phyloP scores from a whole-genome alignment of 2,113 vertebrate species.

The Macrotis lagotis region DNA sequence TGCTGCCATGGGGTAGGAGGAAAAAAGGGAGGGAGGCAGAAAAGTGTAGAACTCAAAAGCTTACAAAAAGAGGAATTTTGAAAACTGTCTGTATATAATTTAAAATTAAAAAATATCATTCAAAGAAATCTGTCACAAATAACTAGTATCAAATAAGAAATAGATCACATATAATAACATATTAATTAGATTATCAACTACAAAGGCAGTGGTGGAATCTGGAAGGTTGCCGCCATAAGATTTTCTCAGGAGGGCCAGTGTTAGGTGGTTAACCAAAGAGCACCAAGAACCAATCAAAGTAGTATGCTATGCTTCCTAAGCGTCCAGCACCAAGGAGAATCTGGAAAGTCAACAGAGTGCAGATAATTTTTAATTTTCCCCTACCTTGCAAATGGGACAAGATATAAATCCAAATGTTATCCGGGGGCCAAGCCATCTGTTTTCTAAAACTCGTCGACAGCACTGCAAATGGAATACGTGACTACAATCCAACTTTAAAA shows the following conservation, averaged over 20 bases:
- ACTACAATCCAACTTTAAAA: constrained; percentile 95
- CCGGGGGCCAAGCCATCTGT: constrained; percentile 97
- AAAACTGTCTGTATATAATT: no score
- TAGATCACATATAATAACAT: background rate
- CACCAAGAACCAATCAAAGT: background rate
- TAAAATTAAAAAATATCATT: no score
- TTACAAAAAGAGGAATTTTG: no score
- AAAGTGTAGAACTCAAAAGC: no score
- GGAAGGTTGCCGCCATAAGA: background rate
- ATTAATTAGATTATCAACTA: background rate
- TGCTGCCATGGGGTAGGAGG: no score
- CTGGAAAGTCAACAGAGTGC: constrained; percentile 7
- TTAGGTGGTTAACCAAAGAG: background rate
- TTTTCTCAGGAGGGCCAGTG: background rate
- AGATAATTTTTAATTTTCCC: constrained; percentile 33
- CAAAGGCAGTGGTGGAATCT: constrained; percentile 15
- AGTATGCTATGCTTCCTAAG: background rate
- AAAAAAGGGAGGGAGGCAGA: no score
- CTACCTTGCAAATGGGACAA: constrained; percentile 99
- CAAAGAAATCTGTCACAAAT: background rate
- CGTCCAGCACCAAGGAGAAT: background rate
- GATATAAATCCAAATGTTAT: constrained; percentile 99
- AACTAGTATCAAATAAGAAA: background rate
- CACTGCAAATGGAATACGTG: constrained; percentile 99
- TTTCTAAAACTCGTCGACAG: constrained; percentile 95